Evolutionary conservation across 2,113 vertebrate species (phyloP).

Genomic region (cattle (Bos taurus)): ARS-UCD2.0 NC_037328.1:19580501-19581000

Average conservation of each 20-base stretch:
- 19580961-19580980: background rate
- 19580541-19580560: background rate
- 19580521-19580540: background rate
- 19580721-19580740: background rate
- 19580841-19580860: background rate
- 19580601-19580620: background rate
- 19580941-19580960: background rate
- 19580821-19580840: background rate
- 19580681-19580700: background rate
- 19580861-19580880: constrained; percentile 24
- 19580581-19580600: background rate
- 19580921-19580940: background rate
- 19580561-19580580: background rate
- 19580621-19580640: background rate
- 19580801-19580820: background rate
- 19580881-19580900: constrained; percentile 45
- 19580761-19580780: background rate
- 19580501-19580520: background rate
- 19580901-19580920: background rate
- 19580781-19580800: background rate
- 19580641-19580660: background rate
- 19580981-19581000: background rate
- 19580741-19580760: background rate
- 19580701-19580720: background rate
- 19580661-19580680: background rate